Percentiles rank a stretch among this genome's conserved stretches.
phyloP scores from a whole-genome alignment of 1,140 invertebrate genomes.

The Zaprionus lachaisei region DNA sequence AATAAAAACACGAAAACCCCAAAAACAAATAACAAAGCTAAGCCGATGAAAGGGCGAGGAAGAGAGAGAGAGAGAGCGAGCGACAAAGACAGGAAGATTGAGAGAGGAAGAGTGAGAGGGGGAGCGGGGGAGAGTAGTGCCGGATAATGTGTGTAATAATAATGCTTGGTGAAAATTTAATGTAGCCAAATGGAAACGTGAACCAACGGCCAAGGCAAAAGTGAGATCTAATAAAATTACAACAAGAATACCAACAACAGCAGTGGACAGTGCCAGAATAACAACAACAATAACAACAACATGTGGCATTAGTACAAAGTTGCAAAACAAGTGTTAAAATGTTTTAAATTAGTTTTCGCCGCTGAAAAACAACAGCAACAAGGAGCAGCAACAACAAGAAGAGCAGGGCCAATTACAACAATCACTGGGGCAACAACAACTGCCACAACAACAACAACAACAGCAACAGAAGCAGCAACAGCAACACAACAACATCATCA shows the following conservation, averaged over 20 bases:
- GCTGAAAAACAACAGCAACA: slow-evolving; percentile 40
- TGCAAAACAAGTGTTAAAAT: slow-evolving; percentile 78
- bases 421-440: slow-evolving; percentile 15
- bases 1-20: slow-evolving; percentile 62
- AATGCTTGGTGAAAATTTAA: slow-evolving; percentile 61
- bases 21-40: slow-evolving; percentile 45
- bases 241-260: slow-evolving; percentile 49
- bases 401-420: slow-evolving; percentile 2
- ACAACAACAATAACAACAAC: slow-evolving; percentile 17
- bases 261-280: not conserved
- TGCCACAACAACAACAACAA: slow-evolving; percentile 21
- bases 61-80: not conserved
- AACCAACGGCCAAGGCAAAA: slow-evolving; percentile 40
- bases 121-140: not conserved
- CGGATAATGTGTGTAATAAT: slow-evolving; percentile 42
- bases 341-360: slow-evolving; percentile 78
- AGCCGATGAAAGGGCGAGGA: not conserved
- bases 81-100: not conserved
- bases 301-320: slow-evolving; percentile 27
- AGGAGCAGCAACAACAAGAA: slow-evolving; percentile 7
- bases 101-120: not conserved
- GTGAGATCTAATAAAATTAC: slow-evolving; percentile 78
- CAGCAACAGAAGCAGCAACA: not conserved
- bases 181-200: slow-evolving; percentile 44
- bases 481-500: not conserved